phyloP scores from a whole-genome alignment of 2,113 vertebrate species.

The Ammodytes marinus region DNA sequence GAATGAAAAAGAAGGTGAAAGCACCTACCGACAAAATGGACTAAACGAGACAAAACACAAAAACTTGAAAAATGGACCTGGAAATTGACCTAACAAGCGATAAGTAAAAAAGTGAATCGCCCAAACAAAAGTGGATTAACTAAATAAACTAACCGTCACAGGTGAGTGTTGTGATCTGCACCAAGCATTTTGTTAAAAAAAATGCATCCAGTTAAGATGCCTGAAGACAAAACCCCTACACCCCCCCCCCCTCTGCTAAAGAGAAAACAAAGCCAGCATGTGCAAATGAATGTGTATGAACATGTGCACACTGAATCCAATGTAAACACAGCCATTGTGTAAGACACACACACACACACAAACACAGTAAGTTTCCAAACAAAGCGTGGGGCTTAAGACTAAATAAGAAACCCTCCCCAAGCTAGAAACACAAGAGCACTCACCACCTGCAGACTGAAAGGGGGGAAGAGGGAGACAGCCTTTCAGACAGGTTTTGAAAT shows the following conservation, averaged over 20 bases:
- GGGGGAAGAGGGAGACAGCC: not conserved
- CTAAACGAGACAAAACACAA: not conserved
- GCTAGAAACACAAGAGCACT: constrained; percentile 62
- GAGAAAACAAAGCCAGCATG: constrained; percentile 48
- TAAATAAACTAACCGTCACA: not conserved
- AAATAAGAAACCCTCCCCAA: constrained; percentile 66
- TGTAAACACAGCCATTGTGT: constrained; percentile 74
- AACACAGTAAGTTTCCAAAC: constrained; percentile 59
- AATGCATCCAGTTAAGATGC: not conserved
- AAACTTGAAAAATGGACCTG: not conserved
- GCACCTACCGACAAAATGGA: not conserved
- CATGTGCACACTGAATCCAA: constrained; percentile 56
- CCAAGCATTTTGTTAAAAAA: constrained; percentile 12
- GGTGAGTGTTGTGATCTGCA: not conserved
- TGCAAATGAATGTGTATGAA: constrained; percentile 48
- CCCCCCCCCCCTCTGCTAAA: constrained; percentile 10
- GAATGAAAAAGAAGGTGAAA: not conserved
- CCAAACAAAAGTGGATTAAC: not conserved
- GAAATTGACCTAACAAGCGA: no score
- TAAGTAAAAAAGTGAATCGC: not conserved
- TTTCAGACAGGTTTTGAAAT: constrained; percentile 47
- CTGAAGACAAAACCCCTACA: constrained; percentile 25
- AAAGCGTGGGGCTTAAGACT: constrained; percentile 70
- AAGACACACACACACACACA: constrained; percentile 50
- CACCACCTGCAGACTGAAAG: constrained; percentile 63